Evolutionary conservation across 2,113 vertebrate genomes (phyloP).

Genomic region (Pyxicephalus adspersus): DNA sequence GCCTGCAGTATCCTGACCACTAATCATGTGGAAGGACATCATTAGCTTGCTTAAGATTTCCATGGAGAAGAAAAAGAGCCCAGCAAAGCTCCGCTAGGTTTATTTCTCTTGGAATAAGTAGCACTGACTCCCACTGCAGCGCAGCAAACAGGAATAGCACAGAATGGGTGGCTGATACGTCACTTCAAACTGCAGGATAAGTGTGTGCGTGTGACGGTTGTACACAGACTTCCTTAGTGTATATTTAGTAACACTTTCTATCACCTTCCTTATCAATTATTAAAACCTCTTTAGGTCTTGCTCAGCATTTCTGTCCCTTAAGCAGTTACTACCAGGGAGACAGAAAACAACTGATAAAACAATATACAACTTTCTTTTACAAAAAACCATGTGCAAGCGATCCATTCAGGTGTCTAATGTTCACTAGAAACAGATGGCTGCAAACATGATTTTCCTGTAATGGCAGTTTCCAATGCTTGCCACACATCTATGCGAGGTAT

Average conservation of each 20-base stretch:
- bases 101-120: background rate
- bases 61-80: background rate
- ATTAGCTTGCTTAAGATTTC: background rate
- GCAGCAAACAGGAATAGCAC: background rate
- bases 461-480: slow-evolving; percentile 51
- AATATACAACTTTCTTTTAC: background rate
- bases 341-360: background rate
- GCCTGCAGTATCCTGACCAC: too few relatives aligned
- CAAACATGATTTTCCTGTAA: slow-evolving; percentile 53
- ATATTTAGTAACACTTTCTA: slow-evolving; percentile 70
- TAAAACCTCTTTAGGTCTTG: slow-evolving; percentile 62
- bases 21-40: too few relatives aligned
- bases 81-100: background rate
- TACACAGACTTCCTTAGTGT: slow-evolving; percentile 59
- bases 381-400: background rate
- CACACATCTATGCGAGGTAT: slow-evolving; percentile 39
- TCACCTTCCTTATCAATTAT: slow-evolving; percentile 67
- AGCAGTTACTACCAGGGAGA: background rate
- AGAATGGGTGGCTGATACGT: slow-evolving; percentile 58
- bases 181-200: slow-evolving; percentile 67
- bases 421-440: slow-evolving; percentile 29
- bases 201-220: slow-evolving; percentile 61
- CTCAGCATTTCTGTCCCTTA: background rate
- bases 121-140: background rate
- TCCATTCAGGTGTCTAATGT: background rate